Percentiles rank a stretch among this genome's conserved stretches.
phyloP scores from a whole-genome alignment of 2,797 vertebrate genomes.

The Sebastes matsubarae region DNA sequence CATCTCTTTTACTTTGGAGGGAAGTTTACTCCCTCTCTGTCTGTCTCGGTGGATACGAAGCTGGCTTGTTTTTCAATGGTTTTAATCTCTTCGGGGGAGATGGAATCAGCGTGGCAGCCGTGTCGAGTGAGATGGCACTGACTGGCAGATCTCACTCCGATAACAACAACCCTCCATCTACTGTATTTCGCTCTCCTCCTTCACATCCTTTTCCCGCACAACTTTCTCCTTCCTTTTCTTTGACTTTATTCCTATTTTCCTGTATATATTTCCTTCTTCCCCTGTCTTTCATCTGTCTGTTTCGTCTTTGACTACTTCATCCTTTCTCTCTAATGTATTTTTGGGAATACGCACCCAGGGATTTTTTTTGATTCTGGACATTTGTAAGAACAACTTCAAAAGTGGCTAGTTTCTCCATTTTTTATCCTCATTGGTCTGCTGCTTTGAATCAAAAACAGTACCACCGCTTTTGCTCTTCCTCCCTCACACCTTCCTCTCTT shows the following conservation, averaged over 20 bases:
- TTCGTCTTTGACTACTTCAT: constrained; percentile 31
- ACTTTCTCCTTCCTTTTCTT: constrained; percentile 37
- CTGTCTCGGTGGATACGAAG: constrained; percentile 43
- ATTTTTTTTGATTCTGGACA: constrained; percentile 43
- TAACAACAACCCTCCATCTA: constrained; percentile 49
- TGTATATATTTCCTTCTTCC: constrained; percentile 35
- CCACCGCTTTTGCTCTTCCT: not conserved
- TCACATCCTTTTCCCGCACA: constrained; percentile 25
- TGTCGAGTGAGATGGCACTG: constrained; percentile 62
- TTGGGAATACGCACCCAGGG: constrained; percentile 17
- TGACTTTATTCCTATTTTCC: constrained; percentile 32
- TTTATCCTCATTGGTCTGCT: constrained; percentile 8
- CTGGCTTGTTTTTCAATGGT: constrained; percentile 54
- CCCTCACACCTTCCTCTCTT: constrained; percentile 29
- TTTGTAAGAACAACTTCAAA: constrained; percentile 41
- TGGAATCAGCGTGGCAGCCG: constrained; percentile 60
- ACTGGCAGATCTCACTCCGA: constrained; percentile 73
- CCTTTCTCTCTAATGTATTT: constrained; percentile 34
- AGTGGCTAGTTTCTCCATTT: constrained; percentile 10
- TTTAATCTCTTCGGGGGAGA: constrained; percentile 68
- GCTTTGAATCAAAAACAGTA: constrained; percentile 51
- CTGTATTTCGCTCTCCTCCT: not conserved
- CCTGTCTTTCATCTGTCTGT: constrained; percentile 39
- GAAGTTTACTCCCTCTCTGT: constrained; percentile 64
- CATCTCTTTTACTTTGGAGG: constrained; percentile 58